A percentile compares a stretch with the other conserved stretches of the same genome.
Conservation (phyloP, 2,113 vertebrate species). For the Oreochromis aureus region DNA sequence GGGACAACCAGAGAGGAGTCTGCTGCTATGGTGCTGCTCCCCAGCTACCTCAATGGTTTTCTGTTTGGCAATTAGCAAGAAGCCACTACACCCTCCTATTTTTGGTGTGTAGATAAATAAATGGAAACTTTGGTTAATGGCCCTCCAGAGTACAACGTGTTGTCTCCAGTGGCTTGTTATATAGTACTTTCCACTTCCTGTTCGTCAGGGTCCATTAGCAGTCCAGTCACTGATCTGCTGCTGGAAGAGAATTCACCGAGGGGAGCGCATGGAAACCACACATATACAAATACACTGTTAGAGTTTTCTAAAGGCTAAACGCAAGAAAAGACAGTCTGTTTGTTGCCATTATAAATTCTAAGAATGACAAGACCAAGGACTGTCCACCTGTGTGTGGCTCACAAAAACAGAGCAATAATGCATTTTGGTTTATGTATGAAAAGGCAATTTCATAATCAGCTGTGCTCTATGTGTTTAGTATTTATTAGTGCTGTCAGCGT, state of each 20-base stretch:
- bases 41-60: conserved; percentile 9
- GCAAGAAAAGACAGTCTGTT: background rate
- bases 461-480: background rate
- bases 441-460: background rate
- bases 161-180: conserved; percentile 67
- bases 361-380: background rate
- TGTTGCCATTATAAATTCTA: background rate
- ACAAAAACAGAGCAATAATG: background rate
- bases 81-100: background rate
- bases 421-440: background rate
- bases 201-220: conserved; percentile 44
- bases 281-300: background rate
- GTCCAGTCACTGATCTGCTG: conserved; percentile 3
- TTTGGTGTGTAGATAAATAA: conserved; percentile 47
- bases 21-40: conserved; percentile 12
- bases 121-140: conserved; percentile 58
- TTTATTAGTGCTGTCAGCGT: background rate
- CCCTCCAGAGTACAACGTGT: conserved; percentile 25
- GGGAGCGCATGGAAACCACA: background rate
- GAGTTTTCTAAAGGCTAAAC: background rate
- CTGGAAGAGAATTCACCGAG: background rate
- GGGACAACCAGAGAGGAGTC: background rate
- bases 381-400: background rate
- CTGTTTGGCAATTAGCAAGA: conserved; percentile 44
- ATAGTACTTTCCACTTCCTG: conserved; percentile 49